These are phyloP conservation scores for Selenia dentaria DNA, from an alignment of 2,888 invertebrate species.

Conservation along the genomic window DNA sequence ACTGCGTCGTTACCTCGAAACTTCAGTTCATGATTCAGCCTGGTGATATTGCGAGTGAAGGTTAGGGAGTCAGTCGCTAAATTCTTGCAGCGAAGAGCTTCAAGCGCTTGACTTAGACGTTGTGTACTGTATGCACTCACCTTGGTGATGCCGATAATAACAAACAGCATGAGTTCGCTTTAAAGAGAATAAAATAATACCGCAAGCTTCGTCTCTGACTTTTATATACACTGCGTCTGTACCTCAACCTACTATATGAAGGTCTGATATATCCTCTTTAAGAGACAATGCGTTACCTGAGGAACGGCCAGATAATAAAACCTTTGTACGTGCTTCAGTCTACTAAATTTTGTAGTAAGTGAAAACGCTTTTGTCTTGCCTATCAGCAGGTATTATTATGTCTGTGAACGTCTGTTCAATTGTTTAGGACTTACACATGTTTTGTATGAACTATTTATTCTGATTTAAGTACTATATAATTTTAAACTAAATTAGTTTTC, in stretches of 20 bases:
- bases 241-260: neutral
- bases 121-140: too few relatives aligned
- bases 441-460: neutral
- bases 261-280: constrained; percentile 26
- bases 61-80: too few relatives aligned
- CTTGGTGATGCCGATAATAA: too few relatives aligned
- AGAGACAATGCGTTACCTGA: constrained; percentile 26
- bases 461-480: too few relatives aligned
- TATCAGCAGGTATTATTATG: constrained; percentile 8
- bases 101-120: too few relatives aligned
- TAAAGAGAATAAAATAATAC: too few relatives aligned
- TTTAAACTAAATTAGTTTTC: too few relatives aligned
- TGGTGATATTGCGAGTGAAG: too few relatives aligned
- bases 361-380: constrained; percentile 8
- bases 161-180: too few relatives aligned
- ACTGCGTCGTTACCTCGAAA: too few relatives aligned
- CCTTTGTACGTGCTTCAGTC: constrained; percentile 29
- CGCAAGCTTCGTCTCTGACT: neutral
- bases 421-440: neutral
- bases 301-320: constrained; percentile 26
- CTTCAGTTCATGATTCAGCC: too few relatives aligned
- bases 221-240: neutral
- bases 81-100: too few relatives aligned
- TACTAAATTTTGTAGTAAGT: constrained; percentile 19
- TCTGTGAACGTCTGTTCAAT: constrained; percentile 2